Conservation (phyloP, 2,113 vertebrate genomes). For the Pelecanus crispus region DNA sequence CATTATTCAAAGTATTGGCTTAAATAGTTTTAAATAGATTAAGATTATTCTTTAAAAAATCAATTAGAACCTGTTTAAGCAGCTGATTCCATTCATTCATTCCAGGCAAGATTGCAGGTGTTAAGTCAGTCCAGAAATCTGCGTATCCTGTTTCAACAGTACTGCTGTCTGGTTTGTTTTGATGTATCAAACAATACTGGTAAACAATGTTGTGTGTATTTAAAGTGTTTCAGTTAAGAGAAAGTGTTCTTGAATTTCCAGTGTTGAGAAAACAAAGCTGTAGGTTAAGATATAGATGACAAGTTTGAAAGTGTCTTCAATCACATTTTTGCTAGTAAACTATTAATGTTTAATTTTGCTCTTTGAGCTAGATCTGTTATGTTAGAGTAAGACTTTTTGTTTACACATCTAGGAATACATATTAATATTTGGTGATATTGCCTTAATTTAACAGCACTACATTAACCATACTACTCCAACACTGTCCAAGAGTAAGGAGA, state of each 20-base stretch:
- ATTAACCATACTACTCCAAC: slow-evolving; percentile 85
- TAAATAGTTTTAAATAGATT: not conserved
- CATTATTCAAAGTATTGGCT: not conserved
- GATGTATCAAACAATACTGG: not conserved
- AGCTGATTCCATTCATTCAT: not conserved
- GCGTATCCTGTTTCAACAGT: not conserved
- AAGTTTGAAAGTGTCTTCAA: not conserved
- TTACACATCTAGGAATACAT: slow-evolving; percentile 30
- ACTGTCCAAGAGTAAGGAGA: slow-evolving; percentile 89
- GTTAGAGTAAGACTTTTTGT: slow-evolving; percentile 30
- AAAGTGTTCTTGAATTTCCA: not conserved
- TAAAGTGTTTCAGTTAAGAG: not conserved
- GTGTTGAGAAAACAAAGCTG: not conserved
- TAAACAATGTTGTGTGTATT: not conserved
- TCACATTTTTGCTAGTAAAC: not conserved
- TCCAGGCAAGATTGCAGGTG: not conserved
- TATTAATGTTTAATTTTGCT: not conserved
- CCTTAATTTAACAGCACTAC: slow-evolving; percentile 87
- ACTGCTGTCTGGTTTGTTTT: not conserved
- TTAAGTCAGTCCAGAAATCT: not conserved
- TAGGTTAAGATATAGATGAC: not conserved
- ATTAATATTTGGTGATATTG: slow-evolving; percentile 76
- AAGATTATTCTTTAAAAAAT: not conserved
- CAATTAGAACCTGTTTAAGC: not conserved
- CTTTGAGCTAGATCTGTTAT: not conserved